Conservation (phyloP, 2,113 vertebrate species). For the Hylia prasina region DNA sequence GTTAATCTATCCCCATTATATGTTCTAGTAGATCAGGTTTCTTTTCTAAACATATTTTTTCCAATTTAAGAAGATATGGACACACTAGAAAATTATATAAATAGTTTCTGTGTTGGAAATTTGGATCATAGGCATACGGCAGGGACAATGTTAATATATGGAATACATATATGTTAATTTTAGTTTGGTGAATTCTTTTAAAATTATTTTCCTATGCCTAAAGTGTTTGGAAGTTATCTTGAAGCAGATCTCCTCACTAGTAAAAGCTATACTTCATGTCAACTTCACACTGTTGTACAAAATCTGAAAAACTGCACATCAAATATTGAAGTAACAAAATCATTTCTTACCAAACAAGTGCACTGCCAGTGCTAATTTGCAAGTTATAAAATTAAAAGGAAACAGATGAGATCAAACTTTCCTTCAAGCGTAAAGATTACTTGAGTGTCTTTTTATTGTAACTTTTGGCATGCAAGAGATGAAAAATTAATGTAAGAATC, state of each 20-base stretch:
- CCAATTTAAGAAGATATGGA: conserved; percentile 57
- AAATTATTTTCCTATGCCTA: conserved; percentile 38
- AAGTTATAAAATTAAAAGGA: not conserved
- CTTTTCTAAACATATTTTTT: conserved; percentile 65
- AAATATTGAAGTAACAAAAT: not conserved
- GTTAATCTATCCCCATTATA: conserved; percentile 58
- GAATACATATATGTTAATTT: conserved; percentile 53
- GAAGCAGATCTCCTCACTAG: not conserved
- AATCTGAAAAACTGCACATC: not conserved
- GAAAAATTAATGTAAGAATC: not conserved
- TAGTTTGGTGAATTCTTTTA: conserved; percentile 29
- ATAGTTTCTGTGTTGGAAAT: conserved; percentile 48
- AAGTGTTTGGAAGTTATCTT: conserved; percentile 29
- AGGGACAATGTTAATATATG: conserved; percentile 40
- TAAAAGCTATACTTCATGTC: not conserved
- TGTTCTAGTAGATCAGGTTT: conserved; percentile 56
- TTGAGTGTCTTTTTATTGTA: not conserved
- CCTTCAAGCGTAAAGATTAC: not conserved
- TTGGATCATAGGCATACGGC: conserved; percentile 42
- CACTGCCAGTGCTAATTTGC: not conserved
- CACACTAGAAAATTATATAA: conserved; percentile 55
- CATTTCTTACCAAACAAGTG: not conserved
- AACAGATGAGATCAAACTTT: not conserved
- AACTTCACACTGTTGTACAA: not conserved
- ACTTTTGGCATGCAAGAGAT: not conserved